Evolutionary conservation across 1,140 invertebrate genomes (phyloP).

Genomic region (Melanaphis sacchari): DNA sequence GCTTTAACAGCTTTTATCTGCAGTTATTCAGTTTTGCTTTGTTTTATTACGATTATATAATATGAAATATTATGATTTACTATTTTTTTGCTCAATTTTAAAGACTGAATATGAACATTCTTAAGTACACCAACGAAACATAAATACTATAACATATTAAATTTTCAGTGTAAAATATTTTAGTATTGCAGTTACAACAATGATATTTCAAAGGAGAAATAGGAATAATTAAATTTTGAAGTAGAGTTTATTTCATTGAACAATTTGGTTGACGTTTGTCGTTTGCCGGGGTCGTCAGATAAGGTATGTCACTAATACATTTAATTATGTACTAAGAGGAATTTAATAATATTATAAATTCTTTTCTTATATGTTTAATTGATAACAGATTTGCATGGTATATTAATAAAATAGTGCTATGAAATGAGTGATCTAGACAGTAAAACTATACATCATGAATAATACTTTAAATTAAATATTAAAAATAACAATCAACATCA

Average conservation of each 20-base stretch:
- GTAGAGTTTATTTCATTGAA: background rate
- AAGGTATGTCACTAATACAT: background rate
- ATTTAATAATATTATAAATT: background rate
- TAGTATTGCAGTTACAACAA: background rate
- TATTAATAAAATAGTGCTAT: background rate
- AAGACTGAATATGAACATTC: background rate
- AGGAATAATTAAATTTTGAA: background rate
- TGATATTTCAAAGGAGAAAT: background rate
- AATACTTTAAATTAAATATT: too few species aligned
- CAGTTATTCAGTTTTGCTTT: background rate
- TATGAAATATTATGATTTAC: background rate
- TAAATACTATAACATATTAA: background rate
- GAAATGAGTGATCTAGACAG: background rate
- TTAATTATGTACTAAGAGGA: background rate
- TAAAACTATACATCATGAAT: too few species aligned
- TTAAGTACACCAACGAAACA: background rate
- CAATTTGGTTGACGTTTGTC: background rate
- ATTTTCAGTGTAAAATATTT: background rate
- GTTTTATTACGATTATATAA: background rate
- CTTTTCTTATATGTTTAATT: background rate
- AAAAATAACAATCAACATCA: too few species aligned
- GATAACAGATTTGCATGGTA: background rate
- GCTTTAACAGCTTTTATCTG: background rate
- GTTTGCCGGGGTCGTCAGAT: background rate
- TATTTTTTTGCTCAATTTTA: background rate